Base-by-base conservation (phyloP, 2,888 invertebrate species). In the Megalurothrips usitatus region DNA sequence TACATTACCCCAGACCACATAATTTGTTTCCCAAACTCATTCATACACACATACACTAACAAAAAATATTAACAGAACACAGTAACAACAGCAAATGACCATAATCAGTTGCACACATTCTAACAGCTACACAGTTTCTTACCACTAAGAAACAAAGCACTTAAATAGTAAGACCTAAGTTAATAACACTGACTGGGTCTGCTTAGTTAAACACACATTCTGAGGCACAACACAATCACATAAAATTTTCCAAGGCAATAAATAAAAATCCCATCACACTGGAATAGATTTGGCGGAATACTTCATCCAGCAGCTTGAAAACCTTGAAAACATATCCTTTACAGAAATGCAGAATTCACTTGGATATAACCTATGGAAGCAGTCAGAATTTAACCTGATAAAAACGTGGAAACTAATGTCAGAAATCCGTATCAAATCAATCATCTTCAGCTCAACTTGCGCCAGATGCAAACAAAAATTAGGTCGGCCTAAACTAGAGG, bases 221-320 rank as follows among this genome's bases (percentile, higher is more conserved):
- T 26, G 68, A 75, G 68, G 68, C 68, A 75, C 68, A 75, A 75
- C n/a, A 75, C 26, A 75, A 75, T 75, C 68, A 75, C 68, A 75
- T 75, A 58, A 14, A 11, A 58, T 1, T 58, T 14, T 14, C 6
- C 34, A 43, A 17, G 14, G n/a, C 11, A 58, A 58, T 58, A 17
- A 19, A 58, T 58, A 19, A 58, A 58, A 19, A 19, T 58, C n/a
- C 58, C 17, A 19, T 58, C 58, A 58, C 58, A 52, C 52, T 17
- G 17, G 52, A 58, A 58, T n/a, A 58, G n/a, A 58, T 6, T 14
- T 17, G 6, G 34, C 6, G 34, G 34, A 43, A 43, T 43, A 43
- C 34, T 43, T 6, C 34, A 43, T 4, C 34, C 34, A 43, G 34
- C 2, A 43, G 34, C 34, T 43, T 43, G 34, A 43, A 43, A 43